A percentile compares a stretch with the other conserved stretches of the same genome.
Conservation (phyloP, 1,140 invertebrate genomes). For the Homarus americanus region DNA sequence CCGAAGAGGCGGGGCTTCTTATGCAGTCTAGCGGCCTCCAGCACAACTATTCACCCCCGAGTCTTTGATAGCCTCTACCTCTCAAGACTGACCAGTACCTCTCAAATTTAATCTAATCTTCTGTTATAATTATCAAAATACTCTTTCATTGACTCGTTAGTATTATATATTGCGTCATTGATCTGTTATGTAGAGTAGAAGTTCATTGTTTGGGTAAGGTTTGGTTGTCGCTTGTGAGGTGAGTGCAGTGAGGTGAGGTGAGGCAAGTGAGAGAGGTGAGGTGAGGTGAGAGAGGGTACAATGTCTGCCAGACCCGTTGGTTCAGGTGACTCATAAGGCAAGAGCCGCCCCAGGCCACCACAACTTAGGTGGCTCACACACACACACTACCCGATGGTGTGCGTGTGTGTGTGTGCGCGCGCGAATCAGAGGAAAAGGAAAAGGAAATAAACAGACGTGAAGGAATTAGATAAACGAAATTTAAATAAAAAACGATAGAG, state of each 20-base stretch:
- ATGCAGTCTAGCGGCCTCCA: neutral
- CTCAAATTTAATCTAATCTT: no score
- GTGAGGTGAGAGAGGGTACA: neutral
- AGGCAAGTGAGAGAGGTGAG: no score
- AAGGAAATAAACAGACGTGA: no score
- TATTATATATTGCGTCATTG: no score
- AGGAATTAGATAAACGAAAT: no score
- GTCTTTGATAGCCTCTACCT: no score
- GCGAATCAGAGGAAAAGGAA: neutral
- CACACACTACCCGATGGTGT: neutral
- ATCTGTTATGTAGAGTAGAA: neutral
- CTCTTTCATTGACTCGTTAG: no score
- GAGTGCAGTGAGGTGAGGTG: neutral
- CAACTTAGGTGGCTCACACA: neutral
- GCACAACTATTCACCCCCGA: no score
- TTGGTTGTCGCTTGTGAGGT: neutral
- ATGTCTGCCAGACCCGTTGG: slow-evolving; percentile 25
- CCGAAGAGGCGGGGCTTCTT: neutral
- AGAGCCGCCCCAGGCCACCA: neutral
- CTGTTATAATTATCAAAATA: no score
- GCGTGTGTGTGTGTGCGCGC: slow-evolving; percentile 28
- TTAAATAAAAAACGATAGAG: no score
- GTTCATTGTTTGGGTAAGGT: neutral
- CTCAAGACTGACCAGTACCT: no score
- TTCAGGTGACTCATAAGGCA: slow-evolving; percentile 45